Evolutionary conservation across 37 sponge, comb jelly and placozoan genomes (phyloP).

Genomic region (Axinella damicornis): DNA sequence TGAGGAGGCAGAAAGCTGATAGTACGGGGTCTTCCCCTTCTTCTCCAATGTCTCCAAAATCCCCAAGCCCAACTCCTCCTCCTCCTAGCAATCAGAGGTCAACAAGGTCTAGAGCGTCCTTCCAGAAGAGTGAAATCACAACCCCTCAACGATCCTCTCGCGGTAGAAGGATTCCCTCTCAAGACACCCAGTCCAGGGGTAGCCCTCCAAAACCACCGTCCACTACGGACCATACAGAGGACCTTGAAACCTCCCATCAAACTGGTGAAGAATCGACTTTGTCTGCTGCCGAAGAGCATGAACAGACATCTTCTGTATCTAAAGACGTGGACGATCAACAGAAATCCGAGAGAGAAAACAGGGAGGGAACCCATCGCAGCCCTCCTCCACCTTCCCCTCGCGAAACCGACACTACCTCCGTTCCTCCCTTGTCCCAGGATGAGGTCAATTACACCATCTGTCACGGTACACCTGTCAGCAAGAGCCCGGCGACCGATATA

Average conservation of each 20-base stretch:
- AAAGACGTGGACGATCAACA: no score
- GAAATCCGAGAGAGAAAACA: no score
- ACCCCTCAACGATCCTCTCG: neutral
- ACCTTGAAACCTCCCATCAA: no score
- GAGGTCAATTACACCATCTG: constrained; percentile 73
- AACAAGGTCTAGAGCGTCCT: neutral
- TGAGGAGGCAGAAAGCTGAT: neutral
- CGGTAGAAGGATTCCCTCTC: neutral
- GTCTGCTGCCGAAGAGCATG: no score
- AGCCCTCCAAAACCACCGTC: neutral
- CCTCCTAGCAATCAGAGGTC: neutral
- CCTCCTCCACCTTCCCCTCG: no score
- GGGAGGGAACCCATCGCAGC: no score
- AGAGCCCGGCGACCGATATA: constrained; percentile 6
- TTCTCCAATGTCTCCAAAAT: neutral
- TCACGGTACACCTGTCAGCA: constrained; percentile 46
- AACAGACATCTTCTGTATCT: no score
- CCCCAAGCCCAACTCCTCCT: constrained; percentile 1
- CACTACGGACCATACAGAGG: neutral
- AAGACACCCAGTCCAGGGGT: neutral
- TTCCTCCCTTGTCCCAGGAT: neutral
- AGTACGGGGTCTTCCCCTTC: neutral
- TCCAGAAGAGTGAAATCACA: neutral
- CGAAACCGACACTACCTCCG: neutral
- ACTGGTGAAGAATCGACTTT: no score